Evolutionary conservation across 2,797 vertebrate genomes (phyloP), one percentile per base, ranked within the genome.

Genomic region (Pantherophis alleghaniensis): DNA sequence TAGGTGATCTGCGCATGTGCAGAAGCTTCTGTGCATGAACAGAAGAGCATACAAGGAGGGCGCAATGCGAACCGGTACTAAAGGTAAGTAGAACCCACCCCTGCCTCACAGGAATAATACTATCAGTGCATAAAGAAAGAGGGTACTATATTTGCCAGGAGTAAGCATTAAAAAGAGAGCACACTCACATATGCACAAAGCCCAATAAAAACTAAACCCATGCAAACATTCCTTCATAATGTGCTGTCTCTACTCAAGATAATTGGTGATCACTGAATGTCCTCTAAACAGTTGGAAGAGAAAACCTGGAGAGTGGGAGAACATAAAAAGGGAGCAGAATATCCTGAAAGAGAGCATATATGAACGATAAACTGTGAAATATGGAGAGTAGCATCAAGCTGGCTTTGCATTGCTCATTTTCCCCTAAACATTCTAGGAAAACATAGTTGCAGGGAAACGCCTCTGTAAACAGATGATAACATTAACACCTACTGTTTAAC

Each of bases 361-460:
- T 91, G 66, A 10, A 93, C 18, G 20, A 26, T 22, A 93, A 83
- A 12, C 1, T 13, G 61, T 88, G 9, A 28, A 53, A 91, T 24
- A 1, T 26, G n/a, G 93, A 92, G 89, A 28, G 0, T 87, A 93
- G n/a, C 14, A 57, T 74, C n/a, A 91, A 89, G 14, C 0, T 24
- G 5, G 22, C 4, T 47, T 47, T 83, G 9, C 74, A 24, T 83
- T 83, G 24, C 87, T 92, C 24, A 87, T 93, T 42, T 92, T 12
- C 16, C 5, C 60, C 91, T 92, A 90, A 12, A 11, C 74, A 63
- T 61, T 51, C 26, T 26, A 86, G 26, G 87, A 88, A 95, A 93
- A 90, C 55, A 87, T 55, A 24, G 83, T 28, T 86, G 6, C 51
- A 56, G 16, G 14, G 28, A 7, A 0, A 16, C 7, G 0, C 0